phyloP scores from a whole-genome alignment of 2,797 vertebrate genomes.

The Graptemys geographica region DNA sequence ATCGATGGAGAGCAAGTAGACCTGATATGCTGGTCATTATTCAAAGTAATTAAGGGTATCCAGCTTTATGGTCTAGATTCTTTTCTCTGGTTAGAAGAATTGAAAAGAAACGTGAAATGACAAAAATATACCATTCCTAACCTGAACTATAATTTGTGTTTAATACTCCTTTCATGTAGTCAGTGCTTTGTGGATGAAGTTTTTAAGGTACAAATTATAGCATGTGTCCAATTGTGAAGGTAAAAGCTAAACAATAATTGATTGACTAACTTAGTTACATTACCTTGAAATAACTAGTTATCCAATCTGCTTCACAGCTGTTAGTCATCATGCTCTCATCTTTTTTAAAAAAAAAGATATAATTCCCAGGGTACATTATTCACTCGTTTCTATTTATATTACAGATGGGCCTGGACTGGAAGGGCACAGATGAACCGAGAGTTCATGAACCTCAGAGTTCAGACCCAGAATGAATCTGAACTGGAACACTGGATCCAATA shows the following conservation, averaged over 20 bases:
- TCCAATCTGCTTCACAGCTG: constrained; percentile 6
- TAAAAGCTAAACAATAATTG: constrained; percentile 37
- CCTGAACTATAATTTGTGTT: background rate
- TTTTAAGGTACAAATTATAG: constrained; percentile 3
- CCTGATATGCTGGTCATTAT: background rate
- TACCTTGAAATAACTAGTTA: constrained; percentile 35
- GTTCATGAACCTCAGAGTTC: background rate
- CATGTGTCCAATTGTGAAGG: constrained; percentile 3
- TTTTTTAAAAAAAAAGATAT: constrained; percentile 5
- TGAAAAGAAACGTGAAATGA: constrained; percentile 22
- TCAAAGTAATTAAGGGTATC: background rate
- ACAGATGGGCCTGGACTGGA: constrained; percentile 42
- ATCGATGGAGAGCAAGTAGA: background rate
- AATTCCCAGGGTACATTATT: background rate
- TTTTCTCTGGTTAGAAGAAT: background rate
- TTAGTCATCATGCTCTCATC: background rate
- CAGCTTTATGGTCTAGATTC: background rate
- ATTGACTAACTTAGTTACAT: constrained; percentile 16
- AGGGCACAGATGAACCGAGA: constrained; percentile 11
- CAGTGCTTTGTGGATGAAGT: constrained; percentile 27
- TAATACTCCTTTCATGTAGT: background rate
- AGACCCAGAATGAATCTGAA: constrained; percentile 2
- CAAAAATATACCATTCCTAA: background rate
- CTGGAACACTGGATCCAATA: constrained; percentile 24
- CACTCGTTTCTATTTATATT: constrained; percentile 36